Evolutionary conservation across 1,140 invertebrate genomes (phyloP), one percentile per base, ranked within the genome.

Genomic region (Carcinoscorpius rotundicauda): DNA sequence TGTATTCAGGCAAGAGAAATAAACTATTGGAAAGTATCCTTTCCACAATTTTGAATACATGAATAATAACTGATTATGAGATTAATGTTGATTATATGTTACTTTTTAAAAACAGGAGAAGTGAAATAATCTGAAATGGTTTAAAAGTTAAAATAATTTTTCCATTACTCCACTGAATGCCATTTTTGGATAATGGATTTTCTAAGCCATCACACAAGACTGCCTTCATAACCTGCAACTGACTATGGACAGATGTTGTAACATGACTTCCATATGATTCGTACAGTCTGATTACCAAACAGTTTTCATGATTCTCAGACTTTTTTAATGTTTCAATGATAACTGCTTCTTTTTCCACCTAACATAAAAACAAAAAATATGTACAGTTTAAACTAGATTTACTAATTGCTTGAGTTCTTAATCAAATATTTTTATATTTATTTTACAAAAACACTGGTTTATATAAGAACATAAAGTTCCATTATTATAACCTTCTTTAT

Each of bases 241-340:
- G 64, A 29, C 64, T 66, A 55, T 51, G 57, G 10, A 69, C 60
- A 58, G 61, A 58, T 52, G 64, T 62, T 58, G 64, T 60, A 4
- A 69, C 68, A 8, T 64, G 64, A 58, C 68, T 58, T 6, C 68
- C 68, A 66, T 65, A 69, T 6, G 68, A 64, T 60, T 69, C 68
- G 55, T 69, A 66, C 64, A 69, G 62, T 51, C 68, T 51, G 3
- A 69, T 61, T 5, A 66, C 62, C 29, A 69, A 58, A 59, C 68
- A 69, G 6, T 64, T 64, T 53, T 66, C 68, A 5, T 64, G 60
- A 60, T 69, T 68, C 63, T 70, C 67, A 57, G 68, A 63, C 51
- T 69, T 70, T 52, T 69, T 70, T 6, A 70, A 59, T 49, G 68
- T 61, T 58, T 70, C 66, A n/a, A 70, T 70, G 10, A 70, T 62